phyloP scores from a whole-genome alignment of 2,113 vertebrate genomes.

The Cynoglossus semilaevis region DNA sequence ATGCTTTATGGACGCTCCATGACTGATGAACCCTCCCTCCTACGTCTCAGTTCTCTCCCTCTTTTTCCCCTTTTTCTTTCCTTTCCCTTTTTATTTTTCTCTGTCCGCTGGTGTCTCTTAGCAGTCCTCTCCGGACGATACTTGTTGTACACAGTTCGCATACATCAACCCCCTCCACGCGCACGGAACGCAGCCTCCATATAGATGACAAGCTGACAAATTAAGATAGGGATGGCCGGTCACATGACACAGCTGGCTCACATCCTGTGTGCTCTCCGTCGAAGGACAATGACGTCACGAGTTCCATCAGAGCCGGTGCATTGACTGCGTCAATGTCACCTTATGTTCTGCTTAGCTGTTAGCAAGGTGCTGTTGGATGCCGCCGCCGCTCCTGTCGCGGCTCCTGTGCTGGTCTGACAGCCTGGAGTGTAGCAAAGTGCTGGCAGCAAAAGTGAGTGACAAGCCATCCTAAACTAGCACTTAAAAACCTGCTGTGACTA shows the following conservation, averaged over 20 bases:
- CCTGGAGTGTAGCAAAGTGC: conserved; percentile 57
- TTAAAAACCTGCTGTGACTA: conserved; percentile 68
- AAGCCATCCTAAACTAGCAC: conserved; percentile 65
- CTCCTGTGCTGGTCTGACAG: conserved; percentile 42
- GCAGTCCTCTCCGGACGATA: conserved; percentile 15
- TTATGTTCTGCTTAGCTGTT: conserved; percentile 70
- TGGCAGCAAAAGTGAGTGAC: conserved; percentile 63
- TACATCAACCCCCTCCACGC: conserved; percentile 43
- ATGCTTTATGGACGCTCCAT: conserved; percentile 64
- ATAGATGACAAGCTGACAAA: conserved; percentile 49
- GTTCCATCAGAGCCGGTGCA: conserved; percentile 53
- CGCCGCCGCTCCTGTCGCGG: conserved; percentile 41
- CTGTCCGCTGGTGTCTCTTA: conserved; percentile 7
- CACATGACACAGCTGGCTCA: conserved; percentile 55
- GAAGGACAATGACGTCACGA: conserved; percentile 68
- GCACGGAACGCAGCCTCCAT: conserved; percentile 7
- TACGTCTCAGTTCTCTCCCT: conserved; percentile 33
- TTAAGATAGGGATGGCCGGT: conserved; percentile 54
- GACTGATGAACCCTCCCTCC: conserved; percentile 50
- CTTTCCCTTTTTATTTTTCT: no score
- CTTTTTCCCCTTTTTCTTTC: conserved; percentile 12
- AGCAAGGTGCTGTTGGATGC: conserved; percentile 32
- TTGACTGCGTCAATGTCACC: conserved; percentile 72
- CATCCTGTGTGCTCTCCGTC: conserved; percentile 35
- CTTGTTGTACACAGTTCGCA: conserved; percentile 35